These are phyloP conservation scores for Pyrrhia umbra DNA, from an alignment of 2,888 invertebrate species.

Conservation along the genomic window DNA sequence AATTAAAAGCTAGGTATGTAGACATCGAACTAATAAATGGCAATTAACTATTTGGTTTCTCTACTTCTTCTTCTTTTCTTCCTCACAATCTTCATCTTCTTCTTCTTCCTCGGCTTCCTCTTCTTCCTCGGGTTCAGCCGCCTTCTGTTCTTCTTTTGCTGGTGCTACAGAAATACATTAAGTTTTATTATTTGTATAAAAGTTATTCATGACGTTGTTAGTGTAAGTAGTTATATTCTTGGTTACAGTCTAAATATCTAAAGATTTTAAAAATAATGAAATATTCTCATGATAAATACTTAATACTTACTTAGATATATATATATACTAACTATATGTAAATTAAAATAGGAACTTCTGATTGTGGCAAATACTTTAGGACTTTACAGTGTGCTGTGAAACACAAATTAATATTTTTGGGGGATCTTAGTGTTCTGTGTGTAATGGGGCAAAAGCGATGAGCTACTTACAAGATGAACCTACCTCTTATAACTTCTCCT, in stretches of 20 bases:
- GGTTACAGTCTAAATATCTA: background rate
- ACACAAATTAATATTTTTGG: conserved; percentile 14
- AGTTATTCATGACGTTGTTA: background rate
- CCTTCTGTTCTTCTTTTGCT: conserved; percentile 69
- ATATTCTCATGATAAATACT: background rate
- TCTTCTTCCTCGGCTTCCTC: conserved; percentile 66
- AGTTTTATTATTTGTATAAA: background rate
- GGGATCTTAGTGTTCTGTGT: conserved; percentile 26
- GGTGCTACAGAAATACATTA: conserved; percentile 68
- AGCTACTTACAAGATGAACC: conserved; percentile 51
- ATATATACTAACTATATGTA: background rate
- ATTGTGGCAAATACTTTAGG: background rate
- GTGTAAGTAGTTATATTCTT: background rate
- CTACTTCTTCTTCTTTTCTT: conserved; percentile 67
- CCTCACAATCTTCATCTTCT: conserved; percentile 71
- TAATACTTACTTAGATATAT: too few relatives aligned
- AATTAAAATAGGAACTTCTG: background rate
- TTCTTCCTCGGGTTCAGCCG: conserved; percentile 64
- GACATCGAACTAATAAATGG: conserved; percentile 66
- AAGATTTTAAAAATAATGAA: background rate
- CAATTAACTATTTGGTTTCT: conserved; percentile 57
- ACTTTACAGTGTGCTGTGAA: background rate
- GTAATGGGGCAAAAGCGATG: conserved; percentile 39
- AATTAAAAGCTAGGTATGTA: conserved; percentile 53
- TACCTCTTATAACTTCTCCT: conserved; percentile 49